Base-by-base conservation (phyloP, 2,113 vertebrate genomes). In the Mus pahari region DNA sequence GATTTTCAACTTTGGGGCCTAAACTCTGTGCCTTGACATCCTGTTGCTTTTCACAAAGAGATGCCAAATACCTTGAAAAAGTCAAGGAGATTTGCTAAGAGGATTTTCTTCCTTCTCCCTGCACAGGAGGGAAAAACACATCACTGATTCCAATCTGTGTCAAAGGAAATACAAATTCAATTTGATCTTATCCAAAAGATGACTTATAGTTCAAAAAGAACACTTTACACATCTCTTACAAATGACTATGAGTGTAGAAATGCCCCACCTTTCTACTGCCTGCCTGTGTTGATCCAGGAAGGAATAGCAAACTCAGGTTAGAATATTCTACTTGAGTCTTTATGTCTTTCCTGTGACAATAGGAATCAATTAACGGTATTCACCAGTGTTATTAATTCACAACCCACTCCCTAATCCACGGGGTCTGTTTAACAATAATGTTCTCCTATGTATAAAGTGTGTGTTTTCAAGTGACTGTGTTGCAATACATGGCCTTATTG, bases 81-180 rank as follows among this genome's bases (percentile, higher is more conserved):
- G 79, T 93, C 70, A 96, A 96, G 45, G 39, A 83, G 83, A 94
- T 95, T 96, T 93, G 90, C 92, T 58, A 73, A 89, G 66, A 95
- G 81, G 75, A 89, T 89, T 94, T 94, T 91, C 58, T 86, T 91
- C 64, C 45, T 86, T 31, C 11, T 89, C 7, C 73, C 64, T 86
- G 62, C 8, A 89, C 12, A 75, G 70, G n/a, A 82, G 48, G 17
- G 53, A 8, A 48, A 60, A 79, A 77, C 19, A 96, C 70, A 64
- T 84, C 96, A 82, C 50, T 88, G 83, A 97, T 95, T 89, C 73
- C 64, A 94, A 96, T 95, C 90, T 92, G 71, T 96, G 86, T 94
- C 77, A 94, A 70, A 95, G 83, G 71, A 94, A 97, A 94, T 89
- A 95, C 92, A 97, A 97, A 95, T 96, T 96, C 91, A 93, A 90